phyloP scores from a whole-genome alignment of 2,888 invertebrate genomes.

The Drosophila kambysellisi region DNA sequence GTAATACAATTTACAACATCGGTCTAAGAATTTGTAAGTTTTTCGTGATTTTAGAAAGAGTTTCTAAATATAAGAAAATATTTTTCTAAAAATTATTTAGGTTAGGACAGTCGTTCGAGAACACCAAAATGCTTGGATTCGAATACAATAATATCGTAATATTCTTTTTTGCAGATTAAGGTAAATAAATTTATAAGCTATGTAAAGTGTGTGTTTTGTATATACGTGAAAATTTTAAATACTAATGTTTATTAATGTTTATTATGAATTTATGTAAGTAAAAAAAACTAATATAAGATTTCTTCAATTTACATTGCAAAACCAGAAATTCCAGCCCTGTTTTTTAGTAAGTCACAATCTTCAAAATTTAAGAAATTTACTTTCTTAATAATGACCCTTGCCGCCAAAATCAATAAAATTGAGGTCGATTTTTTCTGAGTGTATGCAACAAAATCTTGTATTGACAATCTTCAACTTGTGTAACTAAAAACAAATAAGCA shows the following conservation, averaged over 20 bases:
- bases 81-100: background rate
- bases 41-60: background rate
- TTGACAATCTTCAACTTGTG: background rate
- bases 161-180: background rate
- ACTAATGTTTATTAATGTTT: no score
- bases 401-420: no score
- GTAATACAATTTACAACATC: background rate
- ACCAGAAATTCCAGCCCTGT: background rate
- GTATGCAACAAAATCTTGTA: background rate
- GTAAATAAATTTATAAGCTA: background rate
- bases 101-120: background rate
- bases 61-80: accelerated
- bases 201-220: background rate
- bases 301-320: background rate
- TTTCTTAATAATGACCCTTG: background rate
- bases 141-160: background rate
- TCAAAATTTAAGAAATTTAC: background rate
- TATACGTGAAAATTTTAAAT: background rate
- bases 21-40: background rate
- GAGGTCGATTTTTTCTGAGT: no score
- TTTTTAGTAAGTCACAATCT: background rate
- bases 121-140: background rate
- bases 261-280: background rate
- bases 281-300: background rate
- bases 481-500: background rate